Base-by-base conservation (phyloP, 2,113 vertebrate species). In the Megaceryle torquata region DNA sequence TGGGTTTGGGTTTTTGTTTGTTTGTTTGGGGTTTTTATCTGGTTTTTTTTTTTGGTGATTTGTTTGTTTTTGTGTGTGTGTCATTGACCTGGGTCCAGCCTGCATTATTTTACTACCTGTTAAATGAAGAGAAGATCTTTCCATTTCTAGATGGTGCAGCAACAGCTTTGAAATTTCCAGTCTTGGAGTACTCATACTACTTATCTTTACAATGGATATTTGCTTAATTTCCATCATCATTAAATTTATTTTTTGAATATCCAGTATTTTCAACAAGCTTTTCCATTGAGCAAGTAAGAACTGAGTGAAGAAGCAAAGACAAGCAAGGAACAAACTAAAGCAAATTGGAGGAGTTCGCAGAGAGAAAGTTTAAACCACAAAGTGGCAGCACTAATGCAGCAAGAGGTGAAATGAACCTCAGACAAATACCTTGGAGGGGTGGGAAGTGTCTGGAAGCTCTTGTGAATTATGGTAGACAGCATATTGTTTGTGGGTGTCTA, bases 401-500 rank as follows among this genome's bases (percentile, higher is more conserved):
- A 41, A n/a, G 91, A 88, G 33, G 48, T 65, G 10, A 86, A 86
- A 79, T 31, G 15, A 91, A 50, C 37, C 39, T 33, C 65, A 84
- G 90, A 92, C 21, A 93, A 89, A 74, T 87, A 84, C 44, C 59
- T 91, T 91, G 53, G 63, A 8, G 61, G n/a, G 56, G 91, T 94
- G 70, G 95, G 92, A 94, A 92, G 86, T 94, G 86, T 93, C 70
- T 94, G 67, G 69, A 91, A 87, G 67, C 61, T 82, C 91, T 92
- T 91, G 91, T 67, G 90, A 91, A 92, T 69, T 80, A 92, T 94
- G 92, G 95, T 92, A 96, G 95, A 97, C 91, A 93, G 80, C 96
- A 96, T 89, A 91, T 59, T 93, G 88, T 13, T 9, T 21, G 92
- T 95, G 83, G 94, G 95, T 72, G 93, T 54, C 88, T 94, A 53